phyloP scores from a whole-genome alignment of 2,888 invertebrate genomes.

The Abscondita cerata region DNA sequence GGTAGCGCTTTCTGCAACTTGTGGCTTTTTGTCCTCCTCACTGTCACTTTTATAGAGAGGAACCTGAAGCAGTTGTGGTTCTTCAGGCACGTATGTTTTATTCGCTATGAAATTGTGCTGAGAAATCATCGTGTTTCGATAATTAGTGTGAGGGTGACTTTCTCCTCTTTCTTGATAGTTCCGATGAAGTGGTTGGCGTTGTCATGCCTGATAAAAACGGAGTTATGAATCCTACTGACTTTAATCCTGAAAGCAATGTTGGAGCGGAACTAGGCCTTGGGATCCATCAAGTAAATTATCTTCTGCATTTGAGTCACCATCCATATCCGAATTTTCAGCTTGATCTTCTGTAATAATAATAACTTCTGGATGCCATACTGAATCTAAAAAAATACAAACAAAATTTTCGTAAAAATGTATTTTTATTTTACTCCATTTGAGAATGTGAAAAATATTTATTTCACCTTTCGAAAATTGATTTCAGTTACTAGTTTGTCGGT shows the following conservation, averaged over 20 bases:
- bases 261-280: neutral
- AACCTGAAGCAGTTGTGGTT: slow-evolving; percentile 7
- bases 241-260: neutral
- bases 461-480: neutral
- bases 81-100: neutral
- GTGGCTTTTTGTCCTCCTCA: neutral
- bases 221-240: neutral
- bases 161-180: neutral
- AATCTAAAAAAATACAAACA: neutral
- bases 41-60: slow-evolving; percentile 10
- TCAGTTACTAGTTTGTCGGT: no score
- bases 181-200: neutral
- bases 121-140: neutral
- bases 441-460: neutral
- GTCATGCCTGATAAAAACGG: neutral
- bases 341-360: slow-evolving; percentile 14
- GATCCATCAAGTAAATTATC: neutral
- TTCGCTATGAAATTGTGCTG: no score
- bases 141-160: neutral
- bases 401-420: neutral
- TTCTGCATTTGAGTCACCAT: slow-evolving; percentile 12
- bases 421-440: neutral
- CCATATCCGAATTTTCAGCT: slow-evolving; percentile 13
- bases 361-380: no score
- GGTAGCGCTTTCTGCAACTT: neutral